These are phyloP conservation scores for Pseudococcus viburni DNA, from an alignment of 2,888 invertebrate genomes.

Conservation along the genomic window DNA sequence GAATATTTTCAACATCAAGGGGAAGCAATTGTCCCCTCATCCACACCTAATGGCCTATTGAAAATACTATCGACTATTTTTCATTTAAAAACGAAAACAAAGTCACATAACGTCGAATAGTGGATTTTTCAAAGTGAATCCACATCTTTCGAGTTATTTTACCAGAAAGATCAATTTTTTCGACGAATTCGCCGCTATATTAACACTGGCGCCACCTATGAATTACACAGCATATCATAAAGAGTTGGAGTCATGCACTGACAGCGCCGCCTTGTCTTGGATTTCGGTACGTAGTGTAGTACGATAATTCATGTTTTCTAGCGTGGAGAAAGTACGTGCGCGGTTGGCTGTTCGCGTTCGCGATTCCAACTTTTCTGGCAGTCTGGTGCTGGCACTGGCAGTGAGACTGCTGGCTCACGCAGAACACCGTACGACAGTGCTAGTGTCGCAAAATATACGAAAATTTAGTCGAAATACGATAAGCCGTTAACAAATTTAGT, in stretches of 20 bases:
- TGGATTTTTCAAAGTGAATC: too few species aligned
- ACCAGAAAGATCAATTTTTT: not conserved
- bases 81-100: too few species aligned
- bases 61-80: too few species aligned
- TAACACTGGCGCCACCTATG: not conserved
- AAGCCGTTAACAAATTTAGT: not conserved
- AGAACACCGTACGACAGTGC: not conserved
- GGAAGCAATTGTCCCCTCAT: too few species aligned
- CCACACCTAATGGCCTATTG: too few species aligned
- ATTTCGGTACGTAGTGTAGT: not conserved
- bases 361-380: not conserved
- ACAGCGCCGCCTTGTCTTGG: constrained; percentile 18
- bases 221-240: not conserved
- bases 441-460: not conserved
- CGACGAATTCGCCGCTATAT: not conserved
- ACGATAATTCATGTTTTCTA: not conserved
- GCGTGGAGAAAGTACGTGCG: constrained; percentile 8
- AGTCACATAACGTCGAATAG: too few species aligned
- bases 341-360: not conserved
- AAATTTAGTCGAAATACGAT: not conserved
- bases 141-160: too few species aligned
- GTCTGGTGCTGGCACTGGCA: not conserved
- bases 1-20: too few species aligned
- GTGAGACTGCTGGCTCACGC: not conserved
- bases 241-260: not conserved